A percentile compares a stretch with the other conserved stretches of the same genome.
phyloP scores from a whole-genome alignment of 2,888 invertebrate species.

The Antheraea yamamai region DNA sequence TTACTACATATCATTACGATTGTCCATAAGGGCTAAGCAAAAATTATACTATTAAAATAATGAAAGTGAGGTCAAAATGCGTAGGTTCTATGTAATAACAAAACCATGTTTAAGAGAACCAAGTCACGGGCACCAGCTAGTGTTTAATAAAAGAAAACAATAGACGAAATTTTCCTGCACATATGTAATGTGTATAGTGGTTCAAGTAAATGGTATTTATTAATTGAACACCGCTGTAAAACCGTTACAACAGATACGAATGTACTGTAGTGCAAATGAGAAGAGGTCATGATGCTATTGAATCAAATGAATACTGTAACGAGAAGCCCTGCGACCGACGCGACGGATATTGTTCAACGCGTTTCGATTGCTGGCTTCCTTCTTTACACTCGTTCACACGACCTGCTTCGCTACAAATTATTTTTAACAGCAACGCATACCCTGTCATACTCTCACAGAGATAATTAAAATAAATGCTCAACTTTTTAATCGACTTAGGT shows the following conservation, averaged over 20 bases:
- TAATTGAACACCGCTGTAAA: too few species aligned
- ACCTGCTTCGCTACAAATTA: not conserved
- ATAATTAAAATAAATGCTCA: not conserved
- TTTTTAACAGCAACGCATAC: not conserved
- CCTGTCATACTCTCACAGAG: not conserved
- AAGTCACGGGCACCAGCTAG: too few species aligned
- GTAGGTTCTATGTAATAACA: too few species aligned
- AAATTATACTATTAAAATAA: too few species aligned
- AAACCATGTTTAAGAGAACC: too few species aligned
- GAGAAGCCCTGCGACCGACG: not conserved
- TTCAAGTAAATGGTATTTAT: too few species aligned
- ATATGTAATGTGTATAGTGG: too few species aligned
- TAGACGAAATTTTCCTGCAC: too few species aligned
- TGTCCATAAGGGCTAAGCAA: too few species aligned
- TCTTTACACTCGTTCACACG: slow-evolving; percentile 12
- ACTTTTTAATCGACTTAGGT: not conserved
- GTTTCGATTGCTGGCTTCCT: slow-evolving; percentile 38
- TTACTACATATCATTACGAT: too few species aligned
- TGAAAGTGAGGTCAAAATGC: too few species aligned
- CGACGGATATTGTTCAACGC: slow-evolving; percentile 24
- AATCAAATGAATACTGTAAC: not conserved
- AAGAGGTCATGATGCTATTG: slow-evolving; percentile 5
- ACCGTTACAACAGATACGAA: not conserved
- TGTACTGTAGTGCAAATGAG: not conserved
- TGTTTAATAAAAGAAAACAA: too few species aligned